Evolutionary conservation across 37 sponge, comb jelly and placozoan genomes (phyloP), one percentile per base, ranked within the genome.

Genomic region (Bolinopsis microptera): DNA sequence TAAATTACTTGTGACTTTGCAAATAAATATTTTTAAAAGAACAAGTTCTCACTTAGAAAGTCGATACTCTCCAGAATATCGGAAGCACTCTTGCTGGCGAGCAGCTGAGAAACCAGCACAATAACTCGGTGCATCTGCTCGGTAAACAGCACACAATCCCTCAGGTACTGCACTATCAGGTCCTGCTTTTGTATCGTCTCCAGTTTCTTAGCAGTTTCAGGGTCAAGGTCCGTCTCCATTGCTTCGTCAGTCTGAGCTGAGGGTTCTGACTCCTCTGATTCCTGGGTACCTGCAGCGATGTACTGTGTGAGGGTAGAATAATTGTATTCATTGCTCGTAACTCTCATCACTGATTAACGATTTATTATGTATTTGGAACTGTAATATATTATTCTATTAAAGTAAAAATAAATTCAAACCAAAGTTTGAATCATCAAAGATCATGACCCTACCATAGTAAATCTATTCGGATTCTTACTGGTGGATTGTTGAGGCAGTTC

Each of bases 61-160:
- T 96, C 94, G 23, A 98, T 69, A 24, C 97, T 69, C 76, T 98
- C 98, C 30, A 95, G 93, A 8, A 98, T 92, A 80, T 98, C 98
- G 48, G 96, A 83, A 39, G 83, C 92, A 38, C 94, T 75, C 95
- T 96, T 98, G 93, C 97, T 97, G 27, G 95, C 95, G 77, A 98
- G 93, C 48, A 98, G 92, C 93, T 94, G 93, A 9, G 95, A 76
- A 48, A 94, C 95, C 31, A 95, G 69, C 23, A 95, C 96, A 22
- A 96, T 69, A 69, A 95, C 95, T 1, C 16, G 13, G 18, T 83
- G 75, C 75, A 98, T 92, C 69, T 92, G 69, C 24, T 92, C 67
- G 23, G 94, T 94, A 76, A 97, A 98, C 31, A 48, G 32, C 26
- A 98, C 40, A 74, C 95, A 95, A 76, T 96, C 96, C 95, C 95